Evolutionary conservation across 1,140 invertebrate genomes (phyloP), one percentile per base, ranked within the genome.

Genomic region (Cheumatopsyche charites): DNA sequence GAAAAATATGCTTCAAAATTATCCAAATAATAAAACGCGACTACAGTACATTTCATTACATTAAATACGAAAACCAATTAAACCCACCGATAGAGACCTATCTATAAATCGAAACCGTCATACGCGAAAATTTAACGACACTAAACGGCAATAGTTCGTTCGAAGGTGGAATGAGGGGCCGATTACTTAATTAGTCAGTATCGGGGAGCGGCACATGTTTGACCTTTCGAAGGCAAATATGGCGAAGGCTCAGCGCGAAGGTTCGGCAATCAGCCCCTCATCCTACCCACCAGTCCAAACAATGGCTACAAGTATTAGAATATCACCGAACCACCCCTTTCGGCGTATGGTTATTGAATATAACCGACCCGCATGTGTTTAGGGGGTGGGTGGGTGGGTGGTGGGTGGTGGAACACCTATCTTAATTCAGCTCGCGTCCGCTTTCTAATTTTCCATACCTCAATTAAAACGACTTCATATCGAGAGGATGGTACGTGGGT

Each of bases 401-500:
- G 63, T 23, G 43, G 13, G 19, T 29, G 65, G 41, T n/a, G 11
- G 65, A 12, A 17, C 66, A 68, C 66, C 62, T 47, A 58, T 67
- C 69, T 70, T 66, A 62, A 63, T 62, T 36, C 62, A 62, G 43
- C 63, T 62, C 66, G 68, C 69, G 69, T 74, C 70, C 42, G 70
- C 73, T 75, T 75, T 75, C 70, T 75, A 75, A 75, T 75, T 75
- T 75, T 75, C 73, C 73, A 75, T 72, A 72, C 73, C 73, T 75
- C 73, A 75, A 70, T 70, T 70, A 70, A 62, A 70, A 70, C 68
- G 58, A 62, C 68, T 70, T 55, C 47, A 29, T 70, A 70, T 70
- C 42, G 68, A 62, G 21, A 25, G 68, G 41, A 47, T 13, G 25
- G 11, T n/a, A n/a, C n/a, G 29, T 36, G 3, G 29, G 29, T 4